Conservation (phyloP, 2,888 invertebrate species). For the Lomographa bimaculata region DNA sequence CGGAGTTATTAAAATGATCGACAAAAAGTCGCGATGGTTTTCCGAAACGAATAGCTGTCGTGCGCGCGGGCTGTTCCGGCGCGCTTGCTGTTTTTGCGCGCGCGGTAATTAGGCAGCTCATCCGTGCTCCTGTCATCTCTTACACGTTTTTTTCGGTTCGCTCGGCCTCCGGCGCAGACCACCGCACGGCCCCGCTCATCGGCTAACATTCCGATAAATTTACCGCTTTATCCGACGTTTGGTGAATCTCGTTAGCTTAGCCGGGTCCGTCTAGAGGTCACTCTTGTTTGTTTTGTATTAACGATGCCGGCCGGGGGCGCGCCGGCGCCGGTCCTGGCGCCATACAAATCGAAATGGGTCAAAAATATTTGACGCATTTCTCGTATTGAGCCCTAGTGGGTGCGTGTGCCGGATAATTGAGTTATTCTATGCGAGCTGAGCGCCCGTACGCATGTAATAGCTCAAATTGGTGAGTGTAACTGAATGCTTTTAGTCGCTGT, state of each 20-base stretch:
- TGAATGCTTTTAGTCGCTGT: slow-evolving; percentile 63
- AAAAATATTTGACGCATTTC: slow-evolving; percentile 79
- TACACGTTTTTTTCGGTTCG: slow-evolving; percentile 72
- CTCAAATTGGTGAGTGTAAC: slow-evolving; percentile 56
- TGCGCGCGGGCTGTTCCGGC: slow-evolving; percentile 60
- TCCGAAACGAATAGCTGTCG: slow-evolving; percentile 62
- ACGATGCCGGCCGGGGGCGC: slow-evolving; percentile 76
- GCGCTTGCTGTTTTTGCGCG: slow-evolving; percentile 65
- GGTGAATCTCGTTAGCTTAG: slow-evolving; percentile 79
- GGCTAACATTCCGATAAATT: slow-evolving; percentile 73
- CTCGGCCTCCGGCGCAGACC: slow-evolving; percentile 62
- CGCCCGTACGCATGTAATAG: slow-evolving; percentile 29
- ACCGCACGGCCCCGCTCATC: slow-evolving; percentile 54
- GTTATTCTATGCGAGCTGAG: slow-evolving; percentile 55
- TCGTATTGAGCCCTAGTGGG: slow-evolving; percentile 62
- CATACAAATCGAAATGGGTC: slow-evolving; percentile 69
- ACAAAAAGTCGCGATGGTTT: slow-evolving; percentile 57
- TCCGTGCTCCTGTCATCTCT: slow-evolving; percentile 76
- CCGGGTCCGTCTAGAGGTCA: slow-evolving; percentile 75
- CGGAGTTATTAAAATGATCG: slow-evolving; percentile 53
- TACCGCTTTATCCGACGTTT: slow-evolving; percentile 80
- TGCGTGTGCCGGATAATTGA: slow-evolving; percentile 65
- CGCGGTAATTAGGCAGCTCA: slow-evolving; percentile 70
- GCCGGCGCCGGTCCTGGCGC: slow-evolving; percentile 77
- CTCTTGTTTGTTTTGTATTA: slow-evolving; percentile 82